Base-by-base conservation (phyloP, 2,797 vertebrate species). In the Pristis pectinata region DNA sequence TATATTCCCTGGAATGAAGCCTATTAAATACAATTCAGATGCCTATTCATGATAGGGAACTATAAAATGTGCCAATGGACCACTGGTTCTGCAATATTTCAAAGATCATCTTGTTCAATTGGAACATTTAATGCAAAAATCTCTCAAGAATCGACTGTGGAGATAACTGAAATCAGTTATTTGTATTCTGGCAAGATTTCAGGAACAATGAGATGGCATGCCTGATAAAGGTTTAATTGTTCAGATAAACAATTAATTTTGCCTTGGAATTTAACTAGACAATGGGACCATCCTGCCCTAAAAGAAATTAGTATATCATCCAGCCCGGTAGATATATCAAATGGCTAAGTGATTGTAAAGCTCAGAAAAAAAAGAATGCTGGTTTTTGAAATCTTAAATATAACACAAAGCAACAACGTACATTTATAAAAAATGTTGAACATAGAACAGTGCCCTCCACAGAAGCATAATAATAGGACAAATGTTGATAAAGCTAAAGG, bases 91-190 rank as follows among this genome's bases (percentile, higher is more conserved):
- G 9, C 67, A 49, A 13, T 49, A 93, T 93, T 74, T 76, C 92
- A 94, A 53, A 53, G 44, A 56, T 15, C 92, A 76, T 74, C 67
- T 93, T 94, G 76, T 15, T 72, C 70, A 94, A 74, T 76, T 94
- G 92, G 94, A 94, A 34, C 37, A 56, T 74, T 74, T 53, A 41
- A 49, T 76, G 30, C 67, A 76, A 94, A 93, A 94, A 19, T 15
- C 44, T 76, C 44, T 94, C 49, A 94, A 94, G 41, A 34, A 94
- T 74, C 34, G 44, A 93, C 61, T 93, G 64, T 64, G 93, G n/a
- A 44, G 37, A 92, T 37, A 93, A 44, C 64, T 44, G 10, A 94
- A 94, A 94, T 94, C 17, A 34, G 27, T 30, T 53, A 53, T 76
- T 53, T 74, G 30, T 44, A 76, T 76, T 34, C 10, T 76, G 30